A percentile compares a stretch with the other conserved stretches of the same genome.
phyloP scores from a whole-genome alignment of 2,888 invertebrate genomes.

The Stramonita haemastoma region DNA sequence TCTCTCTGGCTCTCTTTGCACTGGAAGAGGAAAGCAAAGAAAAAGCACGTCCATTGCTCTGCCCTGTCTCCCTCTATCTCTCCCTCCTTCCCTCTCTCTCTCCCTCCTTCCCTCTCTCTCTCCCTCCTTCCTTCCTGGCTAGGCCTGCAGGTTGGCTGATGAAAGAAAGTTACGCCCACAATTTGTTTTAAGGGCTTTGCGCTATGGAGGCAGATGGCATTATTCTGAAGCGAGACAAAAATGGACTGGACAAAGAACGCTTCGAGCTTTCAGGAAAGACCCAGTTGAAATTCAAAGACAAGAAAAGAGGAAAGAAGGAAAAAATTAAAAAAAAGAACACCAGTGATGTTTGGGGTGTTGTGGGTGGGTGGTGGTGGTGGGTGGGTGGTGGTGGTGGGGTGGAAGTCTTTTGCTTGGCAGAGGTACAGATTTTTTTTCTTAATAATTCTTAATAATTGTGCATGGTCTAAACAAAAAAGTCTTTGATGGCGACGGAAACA shows the following conservation, averaged over 20 bases:
- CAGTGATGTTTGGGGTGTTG: not conserved
- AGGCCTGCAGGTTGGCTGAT: not conserved
- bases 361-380: too few species aligned
- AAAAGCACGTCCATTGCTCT: not conserved
- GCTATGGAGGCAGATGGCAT: conserved; percentile 16
- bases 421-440: not conserved
- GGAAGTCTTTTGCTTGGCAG: not conserved
- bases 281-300: not conserved
- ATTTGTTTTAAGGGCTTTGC: conserved; percentile 8
- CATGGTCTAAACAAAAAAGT: conserved; percentile 1
- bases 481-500: not conserved
- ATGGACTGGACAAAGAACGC: not conserved
- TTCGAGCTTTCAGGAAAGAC: not conserved
- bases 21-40: not conserved
- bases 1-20: not conserved
- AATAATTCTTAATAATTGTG: not conserved
- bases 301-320: not conserved
- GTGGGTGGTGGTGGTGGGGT: not conserved
- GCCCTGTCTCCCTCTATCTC: not conserved
- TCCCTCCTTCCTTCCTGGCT: not conserved
- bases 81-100: not conserved
- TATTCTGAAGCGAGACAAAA: not conserved
- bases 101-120: not conserved
- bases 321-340: not conserved
- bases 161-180: conserved; percentile 3